Conservation (phyloP, 2,797 vertebrate species). For the Podarcis lilfordi region DNA sequence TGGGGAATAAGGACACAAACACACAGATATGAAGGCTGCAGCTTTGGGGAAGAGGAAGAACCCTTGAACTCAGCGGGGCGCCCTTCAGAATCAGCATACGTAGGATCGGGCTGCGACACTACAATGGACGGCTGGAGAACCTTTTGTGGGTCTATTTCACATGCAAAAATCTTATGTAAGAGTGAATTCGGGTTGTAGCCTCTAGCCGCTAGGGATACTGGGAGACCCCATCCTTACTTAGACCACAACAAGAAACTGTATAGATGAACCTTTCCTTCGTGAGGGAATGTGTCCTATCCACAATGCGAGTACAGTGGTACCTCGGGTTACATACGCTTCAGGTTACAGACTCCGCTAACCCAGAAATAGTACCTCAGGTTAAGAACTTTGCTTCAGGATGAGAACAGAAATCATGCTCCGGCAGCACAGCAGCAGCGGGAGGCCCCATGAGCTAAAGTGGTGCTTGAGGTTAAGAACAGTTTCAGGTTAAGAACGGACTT, state of each 20-base stretch:
- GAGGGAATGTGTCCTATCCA: not conserved
- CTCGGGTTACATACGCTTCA: too few relatives aligned
- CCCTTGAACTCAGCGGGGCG: not conserved
- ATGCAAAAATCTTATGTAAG: not conserved
- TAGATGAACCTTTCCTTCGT: not conserved
- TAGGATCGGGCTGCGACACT: not conserved
- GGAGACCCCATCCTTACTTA: not conserved
- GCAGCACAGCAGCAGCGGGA: too few relatives aligned
- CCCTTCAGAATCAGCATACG: too few relatives aligned
- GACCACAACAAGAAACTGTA: not conserved
- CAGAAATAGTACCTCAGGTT: too few relatives aligned
- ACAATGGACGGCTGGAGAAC: not conserved
- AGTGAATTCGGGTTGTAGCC: too few relatives aligned
- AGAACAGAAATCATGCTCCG: too few relatives aligned
- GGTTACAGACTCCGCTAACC: too few relatives aligned
- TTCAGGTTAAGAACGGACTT: too few relatives aligned
- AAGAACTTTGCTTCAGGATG: too few relatives aligned
- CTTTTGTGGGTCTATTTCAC: not conserved
- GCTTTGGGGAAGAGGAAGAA: not conserved
- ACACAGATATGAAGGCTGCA: not conserved
- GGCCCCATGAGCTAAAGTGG: too few relatives aligned
- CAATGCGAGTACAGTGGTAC: too few relatives aligned
- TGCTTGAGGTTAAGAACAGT: too few relatives aligned
- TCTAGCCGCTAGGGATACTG: not conserved
- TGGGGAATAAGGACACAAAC: not conserved